Evolutionary conservation across 1,140 invertebrate species (phyloP), one percentile per base, ranked within the genome.

Genomic region (Eueides isabella): DNA sequence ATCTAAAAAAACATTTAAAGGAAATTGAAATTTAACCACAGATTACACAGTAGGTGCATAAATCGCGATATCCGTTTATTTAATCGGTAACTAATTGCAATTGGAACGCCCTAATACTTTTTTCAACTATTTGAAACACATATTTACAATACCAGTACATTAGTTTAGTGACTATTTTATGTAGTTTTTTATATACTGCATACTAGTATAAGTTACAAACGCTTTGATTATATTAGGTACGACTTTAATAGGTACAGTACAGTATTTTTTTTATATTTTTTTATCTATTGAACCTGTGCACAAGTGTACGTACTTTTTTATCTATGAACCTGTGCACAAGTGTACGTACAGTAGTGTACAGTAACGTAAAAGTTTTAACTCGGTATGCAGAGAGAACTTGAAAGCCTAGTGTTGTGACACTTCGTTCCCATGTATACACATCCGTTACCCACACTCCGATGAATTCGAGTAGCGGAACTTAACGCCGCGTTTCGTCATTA

Each of bases 21-120:
- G 48, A 55, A 23, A 19, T 55, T 55, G n/a, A 55, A 55, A 26
- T 55, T n/a, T 55, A 9, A 44, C 16, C n/a, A 38, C 9, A 14
- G 11, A 44, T 55, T 55, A 55, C 23, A 55, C 19, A 19, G 19
- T 19, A 26, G 19, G 44, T 55, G 44, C 44, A 26, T 55, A 55
- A 55, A 26, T 55, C 7, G 44, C 44, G 48, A 55, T 23, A 19
- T 55, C 48, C 48, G 48, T 55, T n/a, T 55, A 23, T 23, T 55
- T 55, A 55, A 55, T 11, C 48, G 48, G 9, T 55, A 23, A 55
- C 48, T 55, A 55, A 55, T 55, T 55, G 48, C 48, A 55, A 55
- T 55, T 55, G n/a, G 48, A 55, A 55, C 23, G 48, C 48, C 19
- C 7, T 55, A 12, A 23, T 23, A 55, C 19, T 55, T 55, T 44